A percentile compares a stretch with the other conserved stretches of the same genome.
These are phyloP conservation scores for Toxotes lorentzi DNA, from an alignment of 2,797 vertebrate genomes.

Conservation along the genomic window DNA sequence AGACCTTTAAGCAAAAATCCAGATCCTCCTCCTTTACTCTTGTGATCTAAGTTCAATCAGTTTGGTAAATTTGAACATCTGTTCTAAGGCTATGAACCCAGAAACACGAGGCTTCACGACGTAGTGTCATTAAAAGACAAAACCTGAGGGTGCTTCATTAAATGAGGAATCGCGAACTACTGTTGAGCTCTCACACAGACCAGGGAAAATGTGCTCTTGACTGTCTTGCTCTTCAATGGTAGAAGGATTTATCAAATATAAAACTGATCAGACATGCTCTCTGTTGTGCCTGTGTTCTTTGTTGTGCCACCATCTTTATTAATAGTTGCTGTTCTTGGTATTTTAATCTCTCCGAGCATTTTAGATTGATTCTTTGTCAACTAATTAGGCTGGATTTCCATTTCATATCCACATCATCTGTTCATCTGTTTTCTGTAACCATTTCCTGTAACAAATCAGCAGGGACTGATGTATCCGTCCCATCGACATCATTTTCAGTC, in stretches of 20 bases:
- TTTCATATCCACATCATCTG: background rate
- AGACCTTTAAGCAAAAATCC: slow-evolving; percentile 47
- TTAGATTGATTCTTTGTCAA: background rate
- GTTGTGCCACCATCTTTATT: background rate
- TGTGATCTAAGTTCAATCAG: slow-evolving; percentile 51
- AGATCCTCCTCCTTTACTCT: slow-evolving; percentile 39
- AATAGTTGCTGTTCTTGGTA: background rate
- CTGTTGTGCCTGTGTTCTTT: background rate
- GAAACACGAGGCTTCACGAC: slow-evolving; percentile 20
- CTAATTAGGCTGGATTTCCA: background rate
- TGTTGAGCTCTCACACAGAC: background rate
- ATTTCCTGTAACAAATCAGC: too few species aligned
- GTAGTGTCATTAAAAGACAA: slow-evolving; percentile 41
- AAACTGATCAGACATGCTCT: background rate
- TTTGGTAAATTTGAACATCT: slow-evolving; percentile 55
- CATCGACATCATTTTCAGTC: background rate
- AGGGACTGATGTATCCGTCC: background rate
- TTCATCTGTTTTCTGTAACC: too few species aligned
- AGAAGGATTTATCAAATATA: background rate
- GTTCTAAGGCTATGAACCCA: slow-evolving; percentile 33
- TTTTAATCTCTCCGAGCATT: background rate
- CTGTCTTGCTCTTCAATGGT: background rate
- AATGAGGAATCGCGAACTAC: slow-evolving; percentile 23
- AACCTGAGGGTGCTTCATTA: slow-evolving; percentile 41
- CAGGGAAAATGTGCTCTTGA: background rate